Conservation (phyloP, 2,888 invertebrate genomes). For the Drosophila meridiana region DNA sequence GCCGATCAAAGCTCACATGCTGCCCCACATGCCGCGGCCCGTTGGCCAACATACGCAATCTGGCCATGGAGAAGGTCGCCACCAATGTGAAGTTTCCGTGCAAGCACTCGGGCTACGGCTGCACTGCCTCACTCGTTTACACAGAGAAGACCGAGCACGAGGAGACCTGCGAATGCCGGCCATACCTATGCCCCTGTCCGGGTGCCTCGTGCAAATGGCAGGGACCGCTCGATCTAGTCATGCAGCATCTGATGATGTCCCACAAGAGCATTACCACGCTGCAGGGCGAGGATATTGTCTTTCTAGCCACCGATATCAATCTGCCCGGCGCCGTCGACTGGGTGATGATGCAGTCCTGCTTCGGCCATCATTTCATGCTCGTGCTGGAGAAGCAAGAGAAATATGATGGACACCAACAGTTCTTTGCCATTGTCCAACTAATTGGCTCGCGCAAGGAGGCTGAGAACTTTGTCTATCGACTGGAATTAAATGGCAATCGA, state of each 20-base stretch:
- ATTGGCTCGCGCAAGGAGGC: slow-evolving; percentile 99
- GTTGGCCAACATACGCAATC: slow-evolving; percentile 97
- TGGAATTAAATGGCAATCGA: slow-evolving; percentile 98
- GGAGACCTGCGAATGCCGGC: slow-evolving; percentile 98
- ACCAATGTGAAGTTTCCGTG: slow-evolving; percentile 99
- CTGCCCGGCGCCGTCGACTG: slow-evolving; percentile 99
- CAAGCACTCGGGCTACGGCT: slow-evolving; percentile 98
- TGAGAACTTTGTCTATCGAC: slow-evolving; percentile 98
- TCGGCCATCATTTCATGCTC: slow-evolving; percentile 99
- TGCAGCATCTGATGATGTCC: slow-evolving; percentile 98
- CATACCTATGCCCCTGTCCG: slow-evolving; percentile 99
- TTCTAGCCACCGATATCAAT: slow-evolving; percentile 99
- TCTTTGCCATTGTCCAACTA: slow-evolving; percentile 99
- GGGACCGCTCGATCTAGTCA: slow-evolving; percentile 98
- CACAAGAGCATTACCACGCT: slow-evolving; percentile 99
- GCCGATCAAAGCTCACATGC: slow-evolving; percentile 97
- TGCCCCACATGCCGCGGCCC: slow-evolving; percentile 99
- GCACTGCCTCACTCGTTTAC: slow-evolving; percentile 95
- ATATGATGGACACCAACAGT: slow-evolving; percentile 97
- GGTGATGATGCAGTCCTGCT: slow-evolving; percentile 99
- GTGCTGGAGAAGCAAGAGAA: slow-evolving; percentile 99
- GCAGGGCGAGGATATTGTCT: slow-evolving; percentile 99
- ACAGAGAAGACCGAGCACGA: slow-evolving; percentile 99
- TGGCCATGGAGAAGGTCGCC: slow-evolving; percentile 99
- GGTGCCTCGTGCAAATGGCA: slow-evolving; percentile 99